Percentiles rank a stretch among this genome's conserved stretches.
Conservation (phyloP, 2,113 vertebrate species). For the Toxostoma redivivum region DNA sequence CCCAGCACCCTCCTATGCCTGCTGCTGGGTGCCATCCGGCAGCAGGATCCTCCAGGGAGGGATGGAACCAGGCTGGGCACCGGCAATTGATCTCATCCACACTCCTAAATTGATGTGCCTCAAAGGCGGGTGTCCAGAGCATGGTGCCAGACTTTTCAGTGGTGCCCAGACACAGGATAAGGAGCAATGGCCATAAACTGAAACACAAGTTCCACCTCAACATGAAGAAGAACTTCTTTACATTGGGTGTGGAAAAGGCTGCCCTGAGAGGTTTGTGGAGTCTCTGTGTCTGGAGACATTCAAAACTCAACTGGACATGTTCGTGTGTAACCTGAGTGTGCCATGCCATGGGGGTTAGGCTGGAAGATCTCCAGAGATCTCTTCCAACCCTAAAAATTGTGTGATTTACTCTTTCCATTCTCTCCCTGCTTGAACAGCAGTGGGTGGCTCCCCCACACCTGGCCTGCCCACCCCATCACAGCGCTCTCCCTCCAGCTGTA, state of each 20-base stretch:
- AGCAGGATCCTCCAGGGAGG: fast-evolving
- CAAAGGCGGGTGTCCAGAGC: fast-evolving
- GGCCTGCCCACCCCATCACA: neutral
- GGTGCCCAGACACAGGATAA: neutral
- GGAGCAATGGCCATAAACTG: neutral
- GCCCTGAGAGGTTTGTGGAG: neutral
- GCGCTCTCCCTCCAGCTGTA: fast-evolving
- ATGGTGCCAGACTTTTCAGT: neutral
- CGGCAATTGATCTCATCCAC: fast-evolving
- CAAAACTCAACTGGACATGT: fast-evolving
- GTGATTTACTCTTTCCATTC: neutral
- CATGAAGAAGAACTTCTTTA: neutral
- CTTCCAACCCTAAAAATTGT: neutral
- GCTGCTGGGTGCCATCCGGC: neutral
- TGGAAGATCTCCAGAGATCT: neutral
- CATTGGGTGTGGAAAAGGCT: neutral
- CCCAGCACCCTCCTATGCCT: fast-evolving
- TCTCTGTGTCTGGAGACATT: neutral
- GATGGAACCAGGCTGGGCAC: fast-evolving
- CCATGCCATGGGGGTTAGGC: fast-evolving
- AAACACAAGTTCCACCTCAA: neutral
- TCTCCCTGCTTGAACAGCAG: too few species aligned
- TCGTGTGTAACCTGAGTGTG: neutral
- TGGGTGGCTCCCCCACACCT: neutral
- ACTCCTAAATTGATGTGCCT: too few species aligned